Conservation (phyloP, 35 echinoderm and acorn worm genomes). For the Holothuria glaberrima region DNA sequence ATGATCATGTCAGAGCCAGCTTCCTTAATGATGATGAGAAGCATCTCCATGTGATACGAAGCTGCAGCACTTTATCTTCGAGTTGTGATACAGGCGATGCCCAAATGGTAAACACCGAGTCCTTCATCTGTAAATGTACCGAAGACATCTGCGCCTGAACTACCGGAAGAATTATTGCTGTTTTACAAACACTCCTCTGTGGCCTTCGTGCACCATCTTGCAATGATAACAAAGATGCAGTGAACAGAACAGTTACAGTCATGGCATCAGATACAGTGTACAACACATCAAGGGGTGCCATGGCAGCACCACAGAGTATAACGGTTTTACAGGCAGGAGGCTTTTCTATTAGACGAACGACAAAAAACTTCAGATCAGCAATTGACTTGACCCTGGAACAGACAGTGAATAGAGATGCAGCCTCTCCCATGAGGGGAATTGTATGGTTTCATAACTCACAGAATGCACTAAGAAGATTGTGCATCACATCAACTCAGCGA, state of each 20-base stretch:
- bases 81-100: slow-evolving; percentile 54
- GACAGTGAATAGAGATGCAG: slow-evolving; percentile 79
- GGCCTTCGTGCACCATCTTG: slow-evolving; percentile 51
- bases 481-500: slow-evolving; percentile 65
- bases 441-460: slow-evolving; percentile 47
- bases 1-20: slow-evolving; percentile 37
- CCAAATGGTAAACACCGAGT: slow-evolving; percentile 64
- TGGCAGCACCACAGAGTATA: slow-evolving; percentile 40
- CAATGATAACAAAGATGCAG: slow-evolving; percentile 14
- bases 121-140: slow-evolving; percentile 63
- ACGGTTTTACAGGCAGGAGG: slow-evolving; percentile 60
- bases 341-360: slow-evolving; percentile 69
- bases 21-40: slow-evolving; percentile 42
- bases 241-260: slow-evolving; percentile 34
- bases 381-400: slow-evolving; percentile 78
- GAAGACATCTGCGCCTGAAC: slow-evolving; percentile 21
- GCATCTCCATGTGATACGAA: slow-evolving; percentile 35
- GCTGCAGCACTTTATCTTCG: slow-evolving; percentile 69
- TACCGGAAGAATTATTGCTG: slow-evolving; percentile 56
- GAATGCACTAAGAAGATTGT: slow-evolving; percentile 66
- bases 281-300: slow-evolving; percentile 40
- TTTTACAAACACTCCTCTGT: slow-evolving; percentile 61
- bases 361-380: slow-evolving; percentile 46
- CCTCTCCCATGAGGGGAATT: slow-evolving; percentile 82
- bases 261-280: slow-evolving; percentile 64